Evolutionary conservation across 2,888 invertebrate genomes (phyloP), one percentile per base, ranked within the genome.

Genomic region (Pycnomerus fuliginosus): DNA sequence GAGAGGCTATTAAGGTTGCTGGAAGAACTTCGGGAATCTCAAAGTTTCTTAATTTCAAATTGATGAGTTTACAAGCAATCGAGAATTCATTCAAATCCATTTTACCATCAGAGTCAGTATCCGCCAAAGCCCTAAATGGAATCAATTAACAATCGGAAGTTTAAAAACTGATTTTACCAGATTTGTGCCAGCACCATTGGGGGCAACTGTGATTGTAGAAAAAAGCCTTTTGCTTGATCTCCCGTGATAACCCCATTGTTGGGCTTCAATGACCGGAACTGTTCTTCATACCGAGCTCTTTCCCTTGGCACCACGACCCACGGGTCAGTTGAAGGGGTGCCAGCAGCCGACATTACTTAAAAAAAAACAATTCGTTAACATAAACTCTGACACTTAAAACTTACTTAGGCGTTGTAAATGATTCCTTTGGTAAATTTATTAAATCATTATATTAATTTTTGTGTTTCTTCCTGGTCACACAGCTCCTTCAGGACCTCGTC

Each of bases 71-170:
- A 79, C 98, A 97, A 32, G 99, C 98, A 60, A 99, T 93, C 55
- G 94, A 94, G 73, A 98, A 99, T 75, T 99, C 99, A 63, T 88
- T 87, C 37, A 94, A 83, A 65, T 97, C 91, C 80, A 99, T 84
- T 75, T 92, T 93, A 0, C 99, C 99, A 77, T 99, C 99, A 10
- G 90, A 85, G 71, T 98, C 93, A 29, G 94, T 88, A 71, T 99
- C 99, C 1, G 98, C 92, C 30, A 99, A 74, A 7, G 80, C 80
- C 92, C 93, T 80, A 72, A 62, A 69, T n/a, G n/a, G n/a, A n/a
- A n/a, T n/a, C n/a, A n/a, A n/a, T 10, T 14, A 10, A 24, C 13
- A 31, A 13, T 7, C 4, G 8, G 4, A 31, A 31, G 3, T 3
- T 33, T 22, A 31, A 4, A 32, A 23, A 12, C n/a, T 3, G 30